Conservation (phyloP, 2,113 vertebrate species). For the Menura novaehollandiae region DNA sequence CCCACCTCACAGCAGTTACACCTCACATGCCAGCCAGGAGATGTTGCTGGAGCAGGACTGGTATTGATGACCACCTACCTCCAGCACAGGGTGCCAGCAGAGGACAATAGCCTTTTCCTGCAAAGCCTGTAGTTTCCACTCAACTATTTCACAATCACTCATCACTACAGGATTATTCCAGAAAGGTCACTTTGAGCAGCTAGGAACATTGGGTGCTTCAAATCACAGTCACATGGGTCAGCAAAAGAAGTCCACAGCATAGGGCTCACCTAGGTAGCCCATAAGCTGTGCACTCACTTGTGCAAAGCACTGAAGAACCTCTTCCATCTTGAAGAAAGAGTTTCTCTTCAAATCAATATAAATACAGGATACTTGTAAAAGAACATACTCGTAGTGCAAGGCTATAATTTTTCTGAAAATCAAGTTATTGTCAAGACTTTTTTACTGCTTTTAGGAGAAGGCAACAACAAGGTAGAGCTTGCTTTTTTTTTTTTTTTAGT, state of each 20-base stretch:
- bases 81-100: neutral
- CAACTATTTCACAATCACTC: neutral
- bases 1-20: neutral
- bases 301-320: neutral
- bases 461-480: neutral
- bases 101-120: neutral
- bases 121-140: neutral
- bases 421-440: neutral
- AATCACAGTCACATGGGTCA: neutral
- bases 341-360: neutral
- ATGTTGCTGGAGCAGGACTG: neutral
- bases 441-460: neutral
- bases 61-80: neutral
- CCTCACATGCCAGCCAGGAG: neutral
- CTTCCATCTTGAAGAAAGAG: neutral
- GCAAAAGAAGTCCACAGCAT: neutral
- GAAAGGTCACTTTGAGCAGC: neutral
- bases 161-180: neutral
- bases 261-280: neutral
- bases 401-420: neutral
- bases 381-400: neutral
- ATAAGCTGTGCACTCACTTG: rapidly evolving
- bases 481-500: neutral
- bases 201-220: neutral
- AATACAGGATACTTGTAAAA: neutral